Conservation (phyloP, 2,888 invertebrate species). For the Neoscelio sp. region DNA sequence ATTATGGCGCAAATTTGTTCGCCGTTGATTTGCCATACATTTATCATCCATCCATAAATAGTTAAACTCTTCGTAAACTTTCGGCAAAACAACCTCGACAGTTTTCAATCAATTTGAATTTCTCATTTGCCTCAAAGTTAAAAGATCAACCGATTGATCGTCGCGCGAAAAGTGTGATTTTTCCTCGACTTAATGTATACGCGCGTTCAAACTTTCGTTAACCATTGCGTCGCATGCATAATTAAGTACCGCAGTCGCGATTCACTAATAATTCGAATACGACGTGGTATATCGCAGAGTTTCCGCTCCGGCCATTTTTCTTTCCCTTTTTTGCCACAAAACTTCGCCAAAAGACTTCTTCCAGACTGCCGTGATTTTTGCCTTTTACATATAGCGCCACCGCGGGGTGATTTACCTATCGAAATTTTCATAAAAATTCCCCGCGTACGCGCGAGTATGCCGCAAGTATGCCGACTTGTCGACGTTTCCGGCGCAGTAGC, state of each 20-base stretch:
- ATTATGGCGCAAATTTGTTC: too few species aligned
- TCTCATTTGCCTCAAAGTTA: too few species aligned
- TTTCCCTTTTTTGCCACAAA: slow-evolving; percentile 45
- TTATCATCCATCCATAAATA: too few species aligned
- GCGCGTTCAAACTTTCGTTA: slow-evolving; percentile 65
- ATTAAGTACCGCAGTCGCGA: slow-evolving; percentile 65
- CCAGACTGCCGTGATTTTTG: slow-evolving; percentile 45
- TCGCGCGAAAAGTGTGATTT: slow-evolving; percentile 44
- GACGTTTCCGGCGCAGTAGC: not conserved
- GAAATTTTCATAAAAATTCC: slow-evolving; percentile 51
- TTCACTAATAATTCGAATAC: slow-evolving; percentile 60
- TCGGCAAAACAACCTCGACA: too few species aligned
- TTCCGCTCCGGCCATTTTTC: slow-evolving; percentile 47
- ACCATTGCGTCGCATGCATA: slow-evolving; percentile 69
- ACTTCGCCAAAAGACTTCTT: slow-evolving; percentile 48
- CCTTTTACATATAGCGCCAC: slow-evolving; percentile 25
- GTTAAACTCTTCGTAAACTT: too few species aligned
- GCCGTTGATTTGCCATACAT: too few species aligned
- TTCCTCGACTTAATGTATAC: slow-evolving; percentile 48
- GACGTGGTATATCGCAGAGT: slow-evolving; percentile 58
- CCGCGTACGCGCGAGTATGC: not conserved
- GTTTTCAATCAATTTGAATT: too few species aligned
- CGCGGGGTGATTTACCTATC: slow-evolving; percentile 52
- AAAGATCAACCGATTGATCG: too few species aligned
- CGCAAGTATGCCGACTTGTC: slow-evolving; percentile 7